Evolutionary conservation across 2,888 invertebrate genomes (phyloP).

Genomic region (Steromphala cineraria): DNA sequence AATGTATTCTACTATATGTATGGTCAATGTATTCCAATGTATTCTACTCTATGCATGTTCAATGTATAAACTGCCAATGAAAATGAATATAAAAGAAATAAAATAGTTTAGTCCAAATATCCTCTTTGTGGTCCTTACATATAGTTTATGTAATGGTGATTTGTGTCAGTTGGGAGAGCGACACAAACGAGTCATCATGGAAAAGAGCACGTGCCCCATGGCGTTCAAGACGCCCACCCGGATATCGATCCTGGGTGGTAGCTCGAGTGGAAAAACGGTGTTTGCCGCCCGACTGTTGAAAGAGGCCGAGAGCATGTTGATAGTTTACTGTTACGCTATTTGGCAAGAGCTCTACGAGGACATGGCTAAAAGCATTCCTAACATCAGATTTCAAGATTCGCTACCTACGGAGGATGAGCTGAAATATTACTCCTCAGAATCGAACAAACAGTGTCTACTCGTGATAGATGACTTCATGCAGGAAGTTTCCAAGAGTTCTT

Average conservation of each 20-base stretch:
- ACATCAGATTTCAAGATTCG: neutral
- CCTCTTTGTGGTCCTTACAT: too few species aligned
- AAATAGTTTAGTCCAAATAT: too few species aligned
- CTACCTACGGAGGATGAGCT: neutral
- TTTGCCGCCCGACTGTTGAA: neutral
- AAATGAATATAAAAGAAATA: too few species aligned
- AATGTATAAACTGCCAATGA: too few species aligned
- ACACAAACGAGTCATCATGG: too few species aligned
- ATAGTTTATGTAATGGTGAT: too few species aligned
- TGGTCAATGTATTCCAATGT: too few species aligned
- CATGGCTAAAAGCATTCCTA: neutral
- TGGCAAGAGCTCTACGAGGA: neutral
- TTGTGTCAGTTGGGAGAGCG: too few species aligned
- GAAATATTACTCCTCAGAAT: neutral
- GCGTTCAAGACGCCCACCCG: too few species aligned
- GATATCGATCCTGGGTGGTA: neutral
- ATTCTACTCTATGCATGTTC: neutral
- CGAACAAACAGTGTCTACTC: neutral
- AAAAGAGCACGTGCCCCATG: too few species aligned
- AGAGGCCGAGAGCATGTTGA: neutral
- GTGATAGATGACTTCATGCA: neutral
- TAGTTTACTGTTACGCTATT: neutral
- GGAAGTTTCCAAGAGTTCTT: neutral
- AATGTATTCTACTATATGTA: too few species aligned
- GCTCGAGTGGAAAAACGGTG: neutral